Evolutionary conservation across 2,797 vertebrate genomes (phyloP).

Genomic region (Mastacembelus armatus): DNA sequence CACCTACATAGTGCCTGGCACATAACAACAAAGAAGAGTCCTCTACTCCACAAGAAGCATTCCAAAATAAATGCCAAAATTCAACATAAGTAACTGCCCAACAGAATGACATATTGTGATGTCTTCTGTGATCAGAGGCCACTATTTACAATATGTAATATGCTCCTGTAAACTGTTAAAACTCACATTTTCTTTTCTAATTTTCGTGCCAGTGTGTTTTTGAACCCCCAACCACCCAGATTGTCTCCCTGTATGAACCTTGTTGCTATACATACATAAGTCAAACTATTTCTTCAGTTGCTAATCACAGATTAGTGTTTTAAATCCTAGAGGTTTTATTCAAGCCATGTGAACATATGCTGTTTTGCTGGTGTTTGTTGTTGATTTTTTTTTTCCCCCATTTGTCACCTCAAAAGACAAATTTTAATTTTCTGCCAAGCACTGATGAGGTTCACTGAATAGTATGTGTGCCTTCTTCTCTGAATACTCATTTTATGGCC

Average conservation of each 20-base stretch:
- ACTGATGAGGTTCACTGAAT: background rate
- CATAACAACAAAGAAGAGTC: conserved; percentile 22
- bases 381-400: background rate
- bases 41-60: background rate
- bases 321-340: background rate
- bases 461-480: background rate
- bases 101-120: too few species aligned
- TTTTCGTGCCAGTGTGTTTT: too few species aligned
- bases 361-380: background rate
- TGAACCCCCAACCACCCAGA: too few species aligned
- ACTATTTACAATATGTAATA: too few species aligned
- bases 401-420: background rate
- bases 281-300: background rate
- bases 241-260: too few species aligned
- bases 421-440: background rate
- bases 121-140: too few species aligned
- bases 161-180: too few species aligned
- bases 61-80: background rate
- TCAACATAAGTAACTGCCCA: too few species aligned
- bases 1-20: conserved; percentile 29
- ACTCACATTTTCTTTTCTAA: too few species aligned
- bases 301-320: too few species aligned
- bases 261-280: too few species aligned
- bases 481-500: conserved; percentile 25
- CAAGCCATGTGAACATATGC: background rate